phyloP scores from a whole-genome alignment of 92 coral and sea anemone species.

The Phenganax subtilis region DNA sequence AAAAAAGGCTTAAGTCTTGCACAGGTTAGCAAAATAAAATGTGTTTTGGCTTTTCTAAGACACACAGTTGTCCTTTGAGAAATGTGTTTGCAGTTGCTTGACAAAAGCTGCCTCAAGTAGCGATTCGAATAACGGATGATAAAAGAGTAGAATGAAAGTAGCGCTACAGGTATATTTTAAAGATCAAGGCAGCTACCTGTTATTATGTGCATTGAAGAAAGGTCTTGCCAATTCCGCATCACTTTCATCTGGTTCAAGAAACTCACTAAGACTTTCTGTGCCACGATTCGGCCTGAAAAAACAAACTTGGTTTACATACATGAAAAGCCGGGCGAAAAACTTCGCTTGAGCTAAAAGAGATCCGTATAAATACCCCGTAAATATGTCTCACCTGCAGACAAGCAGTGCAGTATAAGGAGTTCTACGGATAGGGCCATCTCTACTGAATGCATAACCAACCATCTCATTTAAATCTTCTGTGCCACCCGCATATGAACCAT shows the following conservation, averaged over 20 bases:
- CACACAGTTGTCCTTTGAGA: no score
- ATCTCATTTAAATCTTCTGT: slow-evolving; percentile 79
- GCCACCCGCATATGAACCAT: slow-evolving; percentile 81
- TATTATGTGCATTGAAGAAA: slow-evolving; percentile 69
- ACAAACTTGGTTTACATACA: background rate
- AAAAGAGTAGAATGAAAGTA: no score
- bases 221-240: slow-evolving; percentile 77
- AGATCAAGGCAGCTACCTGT: slow-evolving; percentile 46
- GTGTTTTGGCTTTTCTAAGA: no score
- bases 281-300: slow-evolving; percentile 67
- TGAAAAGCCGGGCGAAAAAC: no score
- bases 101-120: no score
- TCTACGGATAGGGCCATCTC: slow-evolving; percentile 84
- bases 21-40: no score
- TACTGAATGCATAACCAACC: slow-evolving; percentile 84
- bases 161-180: background rate
- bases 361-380: background rate
- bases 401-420: slow-evolving; percentile 66
- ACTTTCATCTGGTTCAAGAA: slow-evolving; percentile 84
- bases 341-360: no score
- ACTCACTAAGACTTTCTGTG: slow-evolving; percentile 80
- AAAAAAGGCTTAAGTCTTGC: no score
- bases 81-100: no score
- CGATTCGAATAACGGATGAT: no score
- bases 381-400: slow-evolving; percentile 71